Evolutionary conservation across 2,888 invertebrate genomes (phyloP), one percentile per base, ranked within the genome.

Genomic region (Hoplodrina ambigua): DNA sequence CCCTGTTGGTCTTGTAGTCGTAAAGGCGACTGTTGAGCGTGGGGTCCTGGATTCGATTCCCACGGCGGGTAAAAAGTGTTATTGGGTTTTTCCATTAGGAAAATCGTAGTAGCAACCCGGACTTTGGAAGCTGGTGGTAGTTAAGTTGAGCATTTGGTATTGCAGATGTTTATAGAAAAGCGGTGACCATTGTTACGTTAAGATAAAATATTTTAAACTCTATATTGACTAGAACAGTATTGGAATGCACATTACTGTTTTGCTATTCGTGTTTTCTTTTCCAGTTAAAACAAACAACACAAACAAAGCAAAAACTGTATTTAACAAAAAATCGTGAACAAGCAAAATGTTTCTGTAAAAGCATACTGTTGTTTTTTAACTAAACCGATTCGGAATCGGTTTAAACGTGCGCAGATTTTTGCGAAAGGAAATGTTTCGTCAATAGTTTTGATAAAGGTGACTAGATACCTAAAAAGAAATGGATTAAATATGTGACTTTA

Each of bases 291-390:
- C 25, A 60, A 56, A 64, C 44, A 66, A 19, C 10, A 56, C 56
- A 58, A 54, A 41, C 19, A 37, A 54, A 49, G 3, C 30, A 52
- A 60, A 72, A 54, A 76, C 30, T n/a, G 44, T 46, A 49, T 59
- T 46, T 19, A 46, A 64, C 49, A 63, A 64, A 66, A 72, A 69
- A 59, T 30, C 15, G 61, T 20, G 69, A 74, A 73, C 68, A 68
- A 73, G 15, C 41, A 56, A 74, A 74, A 59, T 30, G 55, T 20
- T 77, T 54, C 55, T 53, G 69, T 79, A 66, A 78, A 78, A 79
- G 77, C 75, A 69, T 41, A 69, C 33, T 63, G 69, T 60, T 79
- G 75, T 74, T 78, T 78, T 76, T 74, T 62, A 37, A 69, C 79
- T 74, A 59, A 77, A 79, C 79, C 69, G 69, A 69, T 69, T 80